Evolutionary conservation across 2,888 invertebrate species (phyloP).

Genomic region (Andricus quercusramuli): DNA sequence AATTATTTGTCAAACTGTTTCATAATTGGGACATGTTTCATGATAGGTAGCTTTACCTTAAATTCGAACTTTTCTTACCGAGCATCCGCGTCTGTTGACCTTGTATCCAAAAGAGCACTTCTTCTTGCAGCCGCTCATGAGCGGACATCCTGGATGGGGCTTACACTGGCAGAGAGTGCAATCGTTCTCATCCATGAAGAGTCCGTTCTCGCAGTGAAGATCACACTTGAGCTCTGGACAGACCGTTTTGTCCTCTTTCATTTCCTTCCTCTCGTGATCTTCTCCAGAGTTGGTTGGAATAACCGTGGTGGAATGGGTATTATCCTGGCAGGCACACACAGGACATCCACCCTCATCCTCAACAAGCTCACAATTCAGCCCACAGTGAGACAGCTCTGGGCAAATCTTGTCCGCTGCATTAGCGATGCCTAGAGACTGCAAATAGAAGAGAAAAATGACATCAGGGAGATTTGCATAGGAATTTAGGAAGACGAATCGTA

Average conservation of each 20-base stretch:
- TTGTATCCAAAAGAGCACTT: slow-evolving; percentile 71
- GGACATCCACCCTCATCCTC: slow-evolving; percentile 68
- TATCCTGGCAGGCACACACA: slow-evolving; percentile 66
- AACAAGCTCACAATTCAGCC: slow-evolving; percentile 62
- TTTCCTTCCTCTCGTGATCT: slow-evolving; percentile 44
- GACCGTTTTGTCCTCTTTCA: slow-evolving; percentile 55
- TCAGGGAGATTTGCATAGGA: neutral
- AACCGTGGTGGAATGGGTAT: slow-evolving; percentile 49
- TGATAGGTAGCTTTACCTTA: too few species aligned
- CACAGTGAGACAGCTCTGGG: slow-evolving; percentile 64
- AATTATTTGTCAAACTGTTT: too few species aligned
- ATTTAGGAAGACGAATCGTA: neutral
- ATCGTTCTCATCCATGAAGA: slow-evolving; percentile 71
- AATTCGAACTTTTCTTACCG: slow-evolving; percentile 60
- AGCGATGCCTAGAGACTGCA: slow-evolving; percentile 47
- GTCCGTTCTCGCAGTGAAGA: slow-evolving; percentile 70
- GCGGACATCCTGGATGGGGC: slow-evolving; percentile 64
- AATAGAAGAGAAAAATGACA: slow-evolving; percentile 49
- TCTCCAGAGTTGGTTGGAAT: slow-evolving; percentile 49
- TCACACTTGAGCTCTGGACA: slow-evolving; percentile 71
- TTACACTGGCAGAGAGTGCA: slow-evolving; percentile 72
- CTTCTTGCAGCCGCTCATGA: slow-evolving; percentile 66
- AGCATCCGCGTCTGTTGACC: slow-evolving; percentile 70
- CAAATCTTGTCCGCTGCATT: slow-evolving; percentile 58
- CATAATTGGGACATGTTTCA: too few species aligned